Base-by-base conservation (phyloP, 2,888 invertebrate genomes). In the Apodemia mormo region DNA sequence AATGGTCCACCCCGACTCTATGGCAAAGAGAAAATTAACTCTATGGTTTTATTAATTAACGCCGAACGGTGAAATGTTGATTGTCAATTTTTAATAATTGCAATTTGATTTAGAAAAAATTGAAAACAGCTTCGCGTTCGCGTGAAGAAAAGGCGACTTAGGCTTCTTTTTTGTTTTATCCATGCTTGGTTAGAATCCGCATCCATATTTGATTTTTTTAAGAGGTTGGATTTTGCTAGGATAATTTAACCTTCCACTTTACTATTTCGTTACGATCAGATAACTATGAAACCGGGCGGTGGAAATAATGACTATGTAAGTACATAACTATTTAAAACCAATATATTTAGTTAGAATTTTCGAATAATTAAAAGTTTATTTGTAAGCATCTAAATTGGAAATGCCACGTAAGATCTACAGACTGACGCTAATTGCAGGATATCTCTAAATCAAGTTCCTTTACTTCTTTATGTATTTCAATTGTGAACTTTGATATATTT, bases 241-340 rank as follows among this genome's bases (percentile, higher is more conserved):
- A 45, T 45, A 52, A 52, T n/a, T 52, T 52, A n/a, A n/a, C n/a
- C n/a, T 52, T 10, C n/a, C n/a, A 52, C 14, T n/a, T 52, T 52
- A 0, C 10, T 45, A 52, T n/a, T 52, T 52, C 6, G 8, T 7
- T 14, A 54, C 54, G 54, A 54, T 54, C 54, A 4, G 22, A 54
- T 54, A 14, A 86, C 80, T 68, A 92, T 92, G 91, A 93, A 89
- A 79, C 90, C 90, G 29, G 85, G 85, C 76, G 89, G 88, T 72
- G 86, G 85, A 67, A 89, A 85, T 75, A 89, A 90, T 78, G 92
- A 92, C 78, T 92, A 86, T 80, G 92, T 92, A 82, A 87, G 90
- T 84, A 56, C 56, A 61, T 54, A 10, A 54, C 65, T 45, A 52
- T 52, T n/a, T 52, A 2, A 6, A n/a, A 1, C 5, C 4, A 45